Evolutionary conservation across 2,888 invertebrate species (phyloP), one percentile per base, ranked within the genome.

Genomic region (Rhamnusium bicolor): DNA sequence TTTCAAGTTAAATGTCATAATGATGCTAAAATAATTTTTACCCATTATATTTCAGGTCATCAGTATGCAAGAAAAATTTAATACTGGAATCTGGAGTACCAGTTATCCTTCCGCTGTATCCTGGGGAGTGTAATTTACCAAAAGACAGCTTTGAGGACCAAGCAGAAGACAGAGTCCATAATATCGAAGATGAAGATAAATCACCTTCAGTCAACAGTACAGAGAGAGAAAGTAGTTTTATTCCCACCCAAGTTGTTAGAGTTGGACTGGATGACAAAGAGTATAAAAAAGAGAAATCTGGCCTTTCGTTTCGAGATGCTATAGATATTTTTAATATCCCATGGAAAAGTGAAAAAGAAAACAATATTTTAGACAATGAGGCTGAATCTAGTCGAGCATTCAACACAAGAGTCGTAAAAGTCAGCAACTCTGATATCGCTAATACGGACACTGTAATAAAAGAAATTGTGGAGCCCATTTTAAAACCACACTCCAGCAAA

Each of bases 21-120:
- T 46, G 12, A 46, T 8, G 8, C 10, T 10, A 8, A 2, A 10
- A 46, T n/a, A 46, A 46, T n/a, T 10, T n/a, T 51, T 10, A 51
- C 8, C 27, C n/a, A n/a, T 27, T 54, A 24, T 24, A 60, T 86
- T 86, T 47, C 88, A 95, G 94, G 75, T 92, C 94, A 71, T 96
- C 96, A 0, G 91, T 95, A 71, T 97, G 96, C 85, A 93, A 93
- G 80, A 92, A 93, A 79, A 93, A 93, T 66, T 89, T 96, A 29
- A 91, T 93, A 67, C 88, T 97, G 27, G 91, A 93, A 78, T 94
- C 95, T 0, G 95, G 94, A 6, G 91, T 91, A 69, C 91, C 95
- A 0, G 91, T 94, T 0, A 92, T 92, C 66, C 87, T 96, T 75
- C 93, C 93, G 0, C 90, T 97, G 1, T 92, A 93, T 82, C 92